Evolutionary conservation across 1,140 invertebrate species (phyloP).

Genomic region (Drosophila orena): DNA sequence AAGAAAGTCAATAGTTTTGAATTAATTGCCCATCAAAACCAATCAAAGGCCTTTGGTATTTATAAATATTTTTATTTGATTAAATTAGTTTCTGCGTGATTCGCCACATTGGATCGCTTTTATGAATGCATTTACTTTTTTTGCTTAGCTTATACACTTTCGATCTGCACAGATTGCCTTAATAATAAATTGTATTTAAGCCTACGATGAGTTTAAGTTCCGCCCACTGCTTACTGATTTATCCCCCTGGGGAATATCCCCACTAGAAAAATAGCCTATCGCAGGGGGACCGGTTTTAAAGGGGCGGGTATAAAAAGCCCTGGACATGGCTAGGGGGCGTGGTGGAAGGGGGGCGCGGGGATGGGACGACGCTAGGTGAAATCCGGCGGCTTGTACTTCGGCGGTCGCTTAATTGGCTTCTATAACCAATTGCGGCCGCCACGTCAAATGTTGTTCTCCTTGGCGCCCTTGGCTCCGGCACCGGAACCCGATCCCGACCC

Average conservation of each 20-base stretch:
- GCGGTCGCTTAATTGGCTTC: slow-evolving; percentile 82
- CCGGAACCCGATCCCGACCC: slow-evolving; percentile 30
- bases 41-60: not conserved
- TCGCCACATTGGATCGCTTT: slow-evolving; percentile 30
- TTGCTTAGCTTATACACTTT: slow-evolving; percentile 41
- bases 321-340: slow-evolving; percentile 1
- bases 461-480: slow-evolving; percentile 65
- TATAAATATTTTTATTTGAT: slow-evolving; percentile 57
- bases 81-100: slow-evolving; percentile 36
- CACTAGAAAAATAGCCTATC: not conserved
- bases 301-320: not conserved
- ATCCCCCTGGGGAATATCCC: not conserved
- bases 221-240: slow-evolving; percentile 22
- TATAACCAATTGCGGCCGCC: slow-evolving; percentile 84
- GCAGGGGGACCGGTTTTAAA: not conserved
- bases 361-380: slow-evolving; percentile 58
- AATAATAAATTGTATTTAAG: slow-evolving; percentile 59
- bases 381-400: slow-evolving; percentile 76
- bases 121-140: not conserved
- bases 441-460: slow-evolving; percentile 85
- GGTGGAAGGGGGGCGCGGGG: not conserved
- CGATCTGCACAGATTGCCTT: slow-evolving; percentile 27
- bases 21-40: not conserved
- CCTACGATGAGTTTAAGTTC: slow-evolving; percentile 40
- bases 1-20: too few relatives aligned